Percentiles rank a stretch among this genome's conserved stretches.
Conservation (phyloP, 2,113 vertebrate species). For the Rostratula benghalensis region DNA sequence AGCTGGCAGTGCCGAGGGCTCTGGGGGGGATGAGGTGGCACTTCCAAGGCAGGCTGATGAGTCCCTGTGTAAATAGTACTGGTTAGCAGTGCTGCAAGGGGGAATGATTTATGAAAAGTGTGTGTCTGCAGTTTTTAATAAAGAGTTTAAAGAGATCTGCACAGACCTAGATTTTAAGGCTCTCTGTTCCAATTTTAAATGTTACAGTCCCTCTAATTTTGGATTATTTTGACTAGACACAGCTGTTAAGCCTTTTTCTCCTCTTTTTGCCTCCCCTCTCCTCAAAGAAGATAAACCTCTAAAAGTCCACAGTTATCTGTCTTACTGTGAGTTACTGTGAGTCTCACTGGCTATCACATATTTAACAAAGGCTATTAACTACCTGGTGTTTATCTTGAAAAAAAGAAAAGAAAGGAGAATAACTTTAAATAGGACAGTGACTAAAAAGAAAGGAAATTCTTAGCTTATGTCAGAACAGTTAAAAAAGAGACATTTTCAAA, state of each 20-base stretch:
- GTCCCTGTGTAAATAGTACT: conserved; percentile 58
- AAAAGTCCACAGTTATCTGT: background rate
- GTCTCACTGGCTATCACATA: background rate
- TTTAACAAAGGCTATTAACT: conserved; percentile 1
- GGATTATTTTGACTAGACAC: conserved; percentile 49
- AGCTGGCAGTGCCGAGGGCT: background rate
- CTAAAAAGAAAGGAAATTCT: background rate
- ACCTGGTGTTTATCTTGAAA: background rate
- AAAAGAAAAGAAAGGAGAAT: background rate
- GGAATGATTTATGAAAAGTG: conserved; percentile 47
- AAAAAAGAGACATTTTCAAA: background rate
- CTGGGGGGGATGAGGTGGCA: conserved; percentile 43
- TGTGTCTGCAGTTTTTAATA: conserved; percentile 54
- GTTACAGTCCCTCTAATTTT: conserved; percentile 56
- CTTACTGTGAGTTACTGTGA: background rate
- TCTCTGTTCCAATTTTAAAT: conserved; percentile 47
- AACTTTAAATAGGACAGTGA: background rate
- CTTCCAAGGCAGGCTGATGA: conserved; percentile 44
- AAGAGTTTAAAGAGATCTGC: conserved; percentile 45
- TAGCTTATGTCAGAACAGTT: background rate
- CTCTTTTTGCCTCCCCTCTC: background rate
- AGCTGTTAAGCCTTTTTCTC: conserved; percentile 36
- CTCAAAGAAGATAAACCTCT: conserved; percentile 9
- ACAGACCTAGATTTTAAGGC: conserved; percentile 25
- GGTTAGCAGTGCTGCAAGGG: conserved; percentile 40